phyloP scores from a whole-genome alignment of 1,140 invertebrate genomes.

The Drosophila grimshawi region DNA sequence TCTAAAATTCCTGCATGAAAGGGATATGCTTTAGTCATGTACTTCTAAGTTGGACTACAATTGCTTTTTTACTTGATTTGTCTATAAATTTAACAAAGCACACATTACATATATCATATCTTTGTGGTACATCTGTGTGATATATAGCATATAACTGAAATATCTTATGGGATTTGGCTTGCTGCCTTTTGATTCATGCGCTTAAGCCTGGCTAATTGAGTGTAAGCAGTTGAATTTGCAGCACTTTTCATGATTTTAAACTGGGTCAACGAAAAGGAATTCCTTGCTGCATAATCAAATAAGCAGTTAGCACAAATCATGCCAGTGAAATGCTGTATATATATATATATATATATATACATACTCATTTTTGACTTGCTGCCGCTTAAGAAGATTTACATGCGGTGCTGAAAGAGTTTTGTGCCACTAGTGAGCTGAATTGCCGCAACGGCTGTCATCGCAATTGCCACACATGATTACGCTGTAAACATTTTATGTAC shows the following conservation, averaged over 20 bases:
- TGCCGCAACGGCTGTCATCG: slow-evolving; percentile 30
- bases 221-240: slow-evolving; percentile 48
- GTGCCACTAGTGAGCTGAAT: not conserved
- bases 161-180: slow-evolving; percentile 40
- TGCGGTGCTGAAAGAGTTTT: slow-evolving; percentile 2
- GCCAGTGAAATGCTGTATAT: not conserved
- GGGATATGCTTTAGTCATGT: slow-evolving; percentile 7
- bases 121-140: slow-evolving; percentile 29
- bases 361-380: not conserved
- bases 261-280: slow-evolving; percentile 5
- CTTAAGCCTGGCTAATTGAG: slow-evolving; percentile 61
- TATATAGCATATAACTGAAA: slow-evolving; percentile 16
- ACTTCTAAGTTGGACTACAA: not conserved
- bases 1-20: not conserved
- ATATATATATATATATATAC: not conserved
- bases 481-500: slow-evolving; percentile 76
- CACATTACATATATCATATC: slow-evolving; percentile 46
- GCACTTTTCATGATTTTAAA: slow-evolving; percentile 15
- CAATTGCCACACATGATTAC: slow-evolving; percentile 75
- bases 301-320: slow-evolving; percentile 12
- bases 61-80: slow-evolving; percentile 15
- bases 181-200: slow-evolving; percentile 50
- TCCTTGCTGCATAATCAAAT: slow-evolving; percentile 7
- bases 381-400: slow-evolving; percentile 7
- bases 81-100: slow-evolving; percentile 64